Conservation (phyloP, 2,113 vertebrate species). For the Australoheros scitulus region DNA sequence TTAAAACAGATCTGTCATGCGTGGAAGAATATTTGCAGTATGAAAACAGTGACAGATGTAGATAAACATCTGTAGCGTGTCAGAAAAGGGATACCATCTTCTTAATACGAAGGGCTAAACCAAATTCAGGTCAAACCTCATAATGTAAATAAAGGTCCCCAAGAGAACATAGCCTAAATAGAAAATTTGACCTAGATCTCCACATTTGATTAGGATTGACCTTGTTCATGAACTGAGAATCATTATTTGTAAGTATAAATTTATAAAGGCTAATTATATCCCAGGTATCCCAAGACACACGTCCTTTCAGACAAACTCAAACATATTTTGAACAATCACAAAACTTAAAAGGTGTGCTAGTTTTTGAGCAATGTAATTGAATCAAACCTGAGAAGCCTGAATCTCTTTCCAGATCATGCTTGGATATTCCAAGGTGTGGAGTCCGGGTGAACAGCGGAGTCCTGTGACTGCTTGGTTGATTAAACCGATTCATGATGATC, state of each 20-base stretch:
- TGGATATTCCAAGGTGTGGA: constrained; percentile 52
- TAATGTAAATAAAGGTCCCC: constrained; percentile 28
- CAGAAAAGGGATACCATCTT: constrained; percentile 42
- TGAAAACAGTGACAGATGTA: constrained; percentile 38
- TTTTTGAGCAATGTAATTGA: not conserved
- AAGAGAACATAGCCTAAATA: constrained; percentile 23
- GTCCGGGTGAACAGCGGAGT: constrained; percentile 47
- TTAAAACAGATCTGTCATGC: constrained; percentile 16
- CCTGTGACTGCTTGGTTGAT: constrained; percentile 41
- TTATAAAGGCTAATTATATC: not conserved
- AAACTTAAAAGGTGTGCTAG: not conserved
- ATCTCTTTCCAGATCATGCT: constrained; percentile 85
- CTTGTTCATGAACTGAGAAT: not conserved
- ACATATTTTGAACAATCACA: not conserved
- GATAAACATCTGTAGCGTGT: constrained; percentile 14
- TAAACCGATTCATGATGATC: constrained; percentile 54
- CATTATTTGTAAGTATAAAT: not conserved
- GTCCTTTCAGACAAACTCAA: not conserved
- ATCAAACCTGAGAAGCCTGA: constrained; percentile 90
- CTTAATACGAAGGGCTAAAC: constrained; percentile 9
- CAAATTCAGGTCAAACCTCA: constrained; percentile 46
- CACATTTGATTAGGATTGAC: constrained; percentile 33
- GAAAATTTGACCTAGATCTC: constrained; percentile 58
- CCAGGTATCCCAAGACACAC: not conserved
- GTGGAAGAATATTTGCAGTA: not conserved